These are phyloP conservation scores for Lepidurus packardi DNA, from an alignment of 1,140 invertebrate species.

Conservation along the genomic window DNA sequence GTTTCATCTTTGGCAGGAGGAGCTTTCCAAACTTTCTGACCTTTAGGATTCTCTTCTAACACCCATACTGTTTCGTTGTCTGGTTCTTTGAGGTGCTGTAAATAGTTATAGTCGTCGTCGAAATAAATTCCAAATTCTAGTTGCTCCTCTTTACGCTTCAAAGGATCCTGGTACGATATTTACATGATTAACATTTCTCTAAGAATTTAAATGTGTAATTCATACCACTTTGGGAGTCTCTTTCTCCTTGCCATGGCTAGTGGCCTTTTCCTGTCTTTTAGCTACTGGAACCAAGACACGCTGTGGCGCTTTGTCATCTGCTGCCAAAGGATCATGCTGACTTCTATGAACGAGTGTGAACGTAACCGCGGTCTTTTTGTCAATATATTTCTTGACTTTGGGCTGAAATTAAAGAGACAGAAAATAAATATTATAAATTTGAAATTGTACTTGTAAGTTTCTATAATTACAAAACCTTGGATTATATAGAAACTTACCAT, in stretches of 20 bases:
- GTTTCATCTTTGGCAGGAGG: constrained; percentile 28
- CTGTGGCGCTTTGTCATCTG: constrained; percentile 81
- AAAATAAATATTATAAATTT: background rate
- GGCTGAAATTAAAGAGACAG: constrained; percentile 32
- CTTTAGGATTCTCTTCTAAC: constrained; percentile 35
- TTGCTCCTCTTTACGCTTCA: constrained; percentile 67
- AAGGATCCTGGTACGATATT: constrained; percentile 40
- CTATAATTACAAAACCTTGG: no score
- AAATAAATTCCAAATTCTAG: constrained; percentile 89
- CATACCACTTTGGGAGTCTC: constrained; percentile 8
- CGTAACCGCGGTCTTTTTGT: constrained; percentile 83
- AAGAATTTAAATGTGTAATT: background rate
- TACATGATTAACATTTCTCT: constrained; percentile 8
- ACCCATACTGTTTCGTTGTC: constrained; percentile 48
- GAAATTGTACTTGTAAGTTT: no score
- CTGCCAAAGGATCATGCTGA: constrained; percentile 81
- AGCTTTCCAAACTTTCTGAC: constrained; percentile 31
- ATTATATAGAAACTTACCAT: no score
- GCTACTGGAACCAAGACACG: constrained; percentile 64
- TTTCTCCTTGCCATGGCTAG: background rate
- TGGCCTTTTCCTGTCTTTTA: constrained; percentile 40
- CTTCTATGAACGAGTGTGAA: constrained; percentile 88
- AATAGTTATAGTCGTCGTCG: constrained; percentile 93
- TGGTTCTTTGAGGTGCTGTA: constrained; percentile 79
- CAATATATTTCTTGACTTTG: constrained; percentile 77